Evolutionary conservation across 2,113 vertebrate genomes (phyloP), one percentile per base, ranked within the genome.

Genomic region (Phaethon lepturus): DNA sequence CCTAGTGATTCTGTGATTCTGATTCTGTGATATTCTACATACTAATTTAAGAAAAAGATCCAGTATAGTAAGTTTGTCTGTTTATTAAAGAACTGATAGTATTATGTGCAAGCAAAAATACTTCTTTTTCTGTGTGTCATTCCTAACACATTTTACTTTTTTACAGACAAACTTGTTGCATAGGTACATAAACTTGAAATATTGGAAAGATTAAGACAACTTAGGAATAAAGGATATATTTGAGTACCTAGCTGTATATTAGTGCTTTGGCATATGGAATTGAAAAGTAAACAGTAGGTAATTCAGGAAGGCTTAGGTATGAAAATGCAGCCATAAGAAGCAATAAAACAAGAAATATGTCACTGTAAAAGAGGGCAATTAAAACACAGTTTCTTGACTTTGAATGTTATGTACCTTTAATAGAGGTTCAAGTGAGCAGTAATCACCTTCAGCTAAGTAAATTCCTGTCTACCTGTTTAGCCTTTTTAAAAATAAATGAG

Each of bases 201-300:
- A 53, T 26, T 89, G 23, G 38, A 91, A 96, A 64, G 64, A 60
- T 49, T 94, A 95, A 47, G 42, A 63, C 1, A 44, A 89, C 38
- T 94, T 77, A 89, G 84, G 95, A 59, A 68, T 55, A 87, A 90
- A 68, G 76, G 2, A 62, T 81, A 16, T 60, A 68, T 40, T 50
- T 93, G 71, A 95, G 52, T 74, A 96, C 86, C 90, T 79, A 74
- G n/a, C 55, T 79, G 33, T 75, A 63, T 40, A 68, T 92, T 64
- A 96, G 25, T 94, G 75, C 47, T 87, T 89, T 94, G 68, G n/a
- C 80, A 85, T 38, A 74, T 23, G 50, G 42, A 76, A 73, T 80
- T 90, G 44, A 17, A 45, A 40, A 42, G 84, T 74, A 92, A 96
- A 92, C 33, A 87, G 33, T 29, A 80, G 55, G 47, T 35, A 94